phyloP scores from a whole-genome alignment of 64 coral and sea anemone genomes.

The Actinia tenebrosa region DNA sequence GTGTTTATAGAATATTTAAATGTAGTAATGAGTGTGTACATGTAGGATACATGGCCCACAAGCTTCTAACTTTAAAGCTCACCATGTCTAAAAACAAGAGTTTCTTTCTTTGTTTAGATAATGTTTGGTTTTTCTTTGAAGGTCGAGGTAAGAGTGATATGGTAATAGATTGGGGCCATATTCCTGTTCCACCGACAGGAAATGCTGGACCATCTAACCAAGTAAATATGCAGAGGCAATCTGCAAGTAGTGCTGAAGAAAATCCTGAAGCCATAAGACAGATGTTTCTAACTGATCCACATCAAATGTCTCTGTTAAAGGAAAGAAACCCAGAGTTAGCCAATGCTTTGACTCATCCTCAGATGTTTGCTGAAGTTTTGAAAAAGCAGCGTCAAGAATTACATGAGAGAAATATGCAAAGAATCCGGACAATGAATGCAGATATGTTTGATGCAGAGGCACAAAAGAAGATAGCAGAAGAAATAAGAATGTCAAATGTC shows the following conservation, averaged over 20 bases:
- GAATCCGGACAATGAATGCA: conserved; percentile 88
- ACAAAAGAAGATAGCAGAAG: conserved; percentile 91
- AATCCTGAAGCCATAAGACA: conserved; percentile 75
- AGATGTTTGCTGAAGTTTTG: conserved; percentile 68
- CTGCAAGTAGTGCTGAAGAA: conserved; percentile 30
- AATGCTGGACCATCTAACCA: neutral
- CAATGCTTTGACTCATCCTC: conserved; percentile 63
- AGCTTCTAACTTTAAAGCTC: too few relatives aligned
- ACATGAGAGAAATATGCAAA: conserved; percentile 65
- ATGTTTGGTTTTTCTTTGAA: neutral
- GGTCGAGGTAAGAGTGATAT: neutral
- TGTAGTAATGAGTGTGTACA: too few relatives aligned
- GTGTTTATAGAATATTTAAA: too few relatives aligned
- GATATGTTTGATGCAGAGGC: conserved; percentile 86
- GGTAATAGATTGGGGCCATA: conserved; percentile 29
- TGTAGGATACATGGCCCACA: too few relatives aligned
- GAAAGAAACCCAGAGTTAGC: conserved; percentile 95
- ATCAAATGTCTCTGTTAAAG: conserved; percentile 77
- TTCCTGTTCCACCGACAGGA: neutral
- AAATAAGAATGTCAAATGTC: conserved; percentile 88
- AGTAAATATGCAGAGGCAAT: conserved; percentile 15
- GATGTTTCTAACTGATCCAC: conserved; percentile 85
- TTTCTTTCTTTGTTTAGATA: too few relatives aligned
- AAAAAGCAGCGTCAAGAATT: conserved; percentile 73
- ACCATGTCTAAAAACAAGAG: too few relatives aligned